Evolutionary conservation across 53 echinoderm and acorn worm species (phyloP).

Genomic region (Luidia sarsii): DNA sequence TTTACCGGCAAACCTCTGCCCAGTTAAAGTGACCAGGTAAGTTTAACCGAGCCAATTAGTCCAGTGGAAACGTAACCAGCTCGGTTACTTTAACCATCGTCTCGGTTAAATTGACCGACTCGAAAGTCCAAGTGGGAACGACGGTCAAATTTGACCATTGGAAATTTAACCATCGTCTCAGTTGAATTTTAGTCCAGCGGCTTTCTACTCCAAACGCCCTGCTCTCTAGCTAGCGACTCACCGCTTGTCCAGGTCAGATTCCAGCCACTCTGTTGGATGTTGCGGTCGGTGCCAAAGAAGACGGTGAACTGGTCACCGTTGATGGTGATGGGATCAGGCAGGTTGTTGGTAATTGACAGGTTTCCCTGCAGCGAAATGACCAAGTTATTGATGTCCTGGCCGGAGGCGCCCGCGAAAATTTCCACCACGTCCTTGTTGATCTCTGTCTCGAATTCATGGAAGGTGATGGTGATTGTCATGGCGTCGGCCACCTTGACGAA

Average conservation of each 20-base stretch:
- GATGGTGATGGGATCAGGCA: not conserved
- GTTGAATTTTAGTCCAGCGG: too few species aligned
- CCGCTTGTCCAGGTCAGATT: not conserved
- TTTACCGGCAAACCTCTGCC: too few species aligned
- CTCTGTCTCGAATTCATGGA: constrained; percentile 35
- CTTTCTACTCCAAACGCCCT: too few species aligned
- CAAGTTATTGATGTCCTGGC: not conserved
- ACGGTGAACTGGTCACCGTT: not conserved
- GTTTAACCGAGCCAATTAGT: too few species aligned
- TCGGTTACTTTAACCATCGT: too few species aligned
- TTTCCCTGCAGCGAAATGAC: not conserved
- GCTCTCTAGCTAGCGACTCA: not conserved
- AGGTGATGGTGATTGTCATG: constrained; percentile 37
- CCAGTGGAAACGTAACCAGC: too few species aligned
- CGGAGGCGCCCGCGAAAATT: not conserved
- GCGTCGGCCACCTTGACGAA: constrained; percentile 30
- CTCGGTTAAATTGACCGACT: too few species aligned
- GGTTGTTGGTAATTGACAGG: not conserved
- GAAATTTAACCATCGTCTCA: too few species aligned
- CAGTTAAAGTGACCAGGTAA: too few species aligned
- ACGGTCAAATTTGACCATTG: too few species aligned
- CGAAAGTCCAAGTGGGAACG: too few species aligned
- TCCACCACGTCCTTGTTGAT: constrained; percentile 40
- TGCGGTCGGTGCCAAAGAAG: constrained; percentile 22
- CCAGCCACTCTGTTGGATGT: not conserved